These are phyloP conservation scores for Danio tinwini DNA, from an alignment of 2,797 vertebrate species.

Conservation along the genomic window DNA sequence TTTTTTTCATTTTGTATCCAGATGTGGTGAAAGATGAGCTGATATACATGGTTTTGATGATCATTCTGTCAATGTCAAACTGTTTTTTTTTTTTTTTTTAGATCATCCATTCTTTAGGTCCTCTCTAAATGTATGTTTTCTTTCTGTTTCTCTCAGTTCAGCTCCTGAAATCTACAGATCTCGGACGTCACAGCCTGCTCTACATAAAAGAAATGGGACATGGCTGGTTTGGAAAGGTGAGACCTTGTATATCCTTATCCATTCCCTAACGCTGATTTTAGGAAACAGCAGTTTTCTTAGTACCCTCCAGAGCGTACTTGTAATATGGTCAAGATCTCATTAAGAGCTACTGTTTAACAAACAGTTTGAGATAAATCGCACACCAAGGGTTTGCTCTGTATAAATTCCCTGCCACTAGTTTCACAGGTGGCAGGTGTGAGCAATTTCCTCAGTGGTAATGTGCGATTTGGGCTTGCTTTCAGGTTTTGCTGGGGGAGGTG, in stretches of 20 bases:
- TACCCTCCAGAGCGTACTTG: constrained; percentile 53
- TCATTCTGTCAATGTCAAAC: no score
- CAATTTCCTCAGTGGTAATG: constrained; percentile 12
- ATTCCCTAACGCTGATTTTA: not conserved
- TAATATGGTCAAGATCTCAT: constrained; percentile 64
- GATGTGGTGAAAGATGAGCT: not conserved
- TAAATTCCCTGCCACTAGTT: constrained; percentile 5
- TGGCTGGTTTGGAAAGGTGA: constrained; percentile 98
- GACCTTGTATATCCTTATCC: constrained; percentile 41
- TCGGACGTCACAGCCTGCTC: constrained; percentile 92
- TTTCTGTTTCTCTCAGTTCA: constrained; percentile 79
- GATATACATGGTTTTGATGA: not conserved
- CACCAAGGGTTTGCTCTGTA: constrained; percentile 46
- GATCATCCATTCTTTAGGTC: constrained; percentile 7
- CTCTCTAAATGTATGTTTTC: constrained; percentile 35
- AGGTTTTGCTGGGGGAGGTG: constrained; percentile 89
- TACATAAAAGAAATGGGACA: constrained; percentile 96
- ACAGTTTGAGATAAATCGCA: constrained; percentile 54
- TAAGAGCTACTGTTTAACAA: constrained; percentile 52
- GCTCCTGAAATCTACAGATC: constrained; percentile 89
- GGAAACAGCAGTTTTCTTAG: constrained; percentile 19
- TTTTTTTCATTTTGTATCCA: not conserved
- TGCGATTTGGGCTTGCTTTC: constrained; percentile 29
- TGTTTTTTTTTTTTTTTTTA: not conserved
- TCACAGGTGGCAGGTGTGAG: not conserved